Base-by-base conservation (phyloP, 2,797 vertebrate species). In the Halcyon smyrnensis region DNA sequence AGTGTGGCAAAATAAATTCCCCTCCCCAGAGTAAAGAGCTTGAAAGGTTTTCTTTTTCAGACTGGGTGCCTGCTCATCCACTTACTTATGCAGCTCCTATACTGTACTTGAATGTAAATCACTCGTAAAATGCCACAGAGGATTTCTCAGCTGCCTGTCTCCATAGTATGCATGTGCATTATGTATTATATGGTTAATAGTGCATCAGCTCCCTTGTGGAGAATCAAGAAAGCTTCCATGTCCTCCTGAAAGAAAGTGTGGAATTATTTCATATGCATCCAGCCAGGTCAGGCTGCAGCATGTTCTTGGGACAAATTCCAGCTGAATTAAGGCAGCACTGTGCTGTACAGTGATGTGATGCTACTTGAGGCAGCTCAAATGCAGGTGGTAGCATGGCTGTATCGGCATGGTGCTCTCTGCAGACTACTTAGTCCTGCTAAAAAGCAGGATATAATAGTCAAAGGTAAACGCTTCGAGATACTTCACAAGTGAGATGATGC, bases 81-180 rank as follows among this genome's bases (percentile, higher is more conserved):
- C 83, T 97, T 89, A 81, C 81, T 63, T 94, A 48, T 92, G 82
- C 60, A 68, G 48, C 76, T 59, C 71, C 88, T 94, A 81, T 18
- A 68, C 50, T 85, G 45, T 30, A 60, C 15, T 14, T 80, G 97
- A 97, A 98, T 97, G 95, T 90, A 95, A 97, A 97, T 96, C 93
- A 90, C 77, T 76, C 12, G 37, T 84, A 74, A 87, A 94, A 91
- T 34, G 79, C 89, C 87, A 79, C 0, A 1, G 93, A 56, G 30
- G 70, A 76, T 95, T 96, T 97, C 92, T 92, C 57, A 71, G 60
- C 57, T 79, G 57, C 75, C 51, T 64, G 12, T 80, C 90, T 91
- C 78, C n/a, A 46, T 20, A 80, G 68, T 11, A 68, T 84, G 84
- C 68, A 51, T 51, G 90, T 94, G 69, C 68, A 92, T 95, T 95